These are phyloP conservation scores for Saiga tatarica DNA, from an alignment of 2,113 vertebrate species.

Conservation along the genomic window DNA sequence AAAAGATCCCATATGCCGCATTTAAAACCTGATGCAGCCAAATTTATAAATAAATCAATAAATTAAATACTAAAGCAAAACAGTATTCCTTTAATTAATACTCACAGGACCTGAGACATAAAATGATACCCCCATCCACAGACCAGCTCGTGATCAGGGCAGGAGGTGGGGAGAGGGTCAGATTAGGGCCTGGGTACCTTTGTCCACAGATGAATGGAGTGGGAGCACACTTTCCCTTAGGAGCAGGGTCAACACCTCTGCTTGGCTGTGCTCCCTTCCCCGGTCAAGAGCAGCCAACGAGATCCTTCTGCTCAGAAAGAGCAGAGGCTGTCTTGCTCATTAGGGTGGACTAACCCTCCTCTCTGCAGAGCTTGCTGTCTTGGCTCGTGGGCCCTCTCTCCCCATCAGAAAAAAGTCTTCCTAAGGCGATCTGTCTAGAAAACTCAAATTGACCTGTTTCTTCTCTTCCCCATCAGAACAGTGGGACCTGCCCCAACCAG, in stretches of 20 bases:
- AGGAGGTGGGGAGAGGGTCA: neutral
- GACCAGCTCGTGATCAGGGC: neutral
- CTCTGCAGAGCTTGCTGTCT: neutral
- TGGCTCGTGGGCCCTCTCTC: neutral
- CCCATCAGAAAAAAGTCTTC: neutral
- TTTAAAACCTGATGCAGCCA: neutral
- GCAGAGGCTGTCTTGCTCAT: accelerated
- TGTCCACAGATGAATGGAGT: neutral
- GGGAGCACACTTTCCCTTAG: accelerated
- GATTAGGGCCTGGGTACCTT: neutral
- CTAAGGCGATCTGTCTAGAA: neutral
- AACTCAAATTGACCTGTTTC: neutral
- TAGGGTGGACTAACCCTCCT: neutral
- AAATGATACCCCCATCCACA: neutral
- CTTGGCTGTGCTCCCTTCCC: neutral
- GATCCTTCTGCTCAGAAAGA: neutral
- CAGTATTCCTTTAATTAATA: neutral
- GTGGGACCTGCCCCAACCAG: neutral
- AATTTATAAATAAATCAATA: neutral
- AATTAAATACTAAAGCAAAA: neutral
- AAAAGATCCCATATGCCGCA: neutral
- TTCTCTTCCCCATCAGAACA: neutral
- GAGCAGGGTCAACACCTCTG: no score
- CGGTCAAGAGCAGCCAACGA: accelerated
- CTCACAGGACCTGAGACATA: neutral